phyloP scores from a whole-genome alignment of 2,888 invertebrate species.

The Calameuta idolon region DNA sequence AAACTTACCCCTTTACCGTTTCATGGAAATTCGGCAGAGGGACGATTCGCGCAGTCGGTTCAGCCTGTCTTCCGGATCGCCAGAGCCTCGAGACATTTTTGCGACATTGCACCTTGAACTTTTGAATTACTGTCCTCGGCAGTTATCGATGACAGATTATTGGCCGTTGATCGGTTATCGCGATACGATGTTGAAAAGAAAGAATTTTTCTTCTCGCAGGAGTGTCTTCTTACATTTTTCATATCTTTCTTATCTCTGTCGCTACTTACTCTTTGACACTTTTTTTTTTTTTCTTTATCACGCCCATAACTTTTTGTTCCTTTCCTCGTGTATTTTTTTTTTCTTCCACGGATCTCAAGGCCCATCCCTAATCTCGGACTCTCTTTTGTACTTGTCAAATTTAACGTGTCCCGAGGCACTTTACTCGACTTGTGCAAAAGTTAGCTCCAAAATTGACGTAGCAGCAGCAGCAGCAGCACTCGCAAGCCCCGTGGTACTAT shows the following conservation, averaged over 20 bases:
- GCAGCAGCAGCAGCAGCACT: neutral
- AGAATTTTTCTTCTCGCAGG: neutral
- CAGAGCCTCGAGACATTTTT: neutral
- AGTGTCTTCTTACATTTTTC: fast-evolving
- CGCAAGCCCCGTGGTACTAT: neutral
- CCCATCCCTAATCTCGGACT: neutral
- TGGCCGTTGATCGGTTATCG: neutral
- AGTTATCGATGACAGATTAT: neutral
- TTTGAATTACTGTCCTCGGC: neutral
- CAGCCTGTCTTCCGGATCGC: too few relatives aligned
- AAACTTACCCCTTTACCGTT: neutral
- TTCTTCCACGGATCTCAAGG: neutral
- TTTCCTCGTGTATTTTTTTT: neutral
- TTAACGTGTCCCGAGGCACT: neutral
- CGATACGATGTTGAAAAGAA: neutral
- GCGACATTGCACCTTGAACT: neutral
- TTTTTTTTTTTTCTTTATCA: neutral
- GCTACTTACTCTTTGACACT: neutral
- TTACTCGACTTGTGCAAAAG: neutral
- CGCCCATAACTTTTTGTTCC: neutral
- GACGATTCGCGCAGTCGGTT: neutral
- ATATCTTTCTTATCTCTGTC: neutral
- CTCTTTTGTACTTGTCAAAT: neutral
- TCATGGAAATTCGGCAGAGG: neutral
- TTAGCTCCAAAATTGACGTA: neutral